Percentiles rank a stretch among this genome's conserved stretches.
These are phyloP conservation scores for Aegithalos caudatus DNA, from an alignment of 2,113 vertebrate species.

Conservation along the genomic window DNA sequence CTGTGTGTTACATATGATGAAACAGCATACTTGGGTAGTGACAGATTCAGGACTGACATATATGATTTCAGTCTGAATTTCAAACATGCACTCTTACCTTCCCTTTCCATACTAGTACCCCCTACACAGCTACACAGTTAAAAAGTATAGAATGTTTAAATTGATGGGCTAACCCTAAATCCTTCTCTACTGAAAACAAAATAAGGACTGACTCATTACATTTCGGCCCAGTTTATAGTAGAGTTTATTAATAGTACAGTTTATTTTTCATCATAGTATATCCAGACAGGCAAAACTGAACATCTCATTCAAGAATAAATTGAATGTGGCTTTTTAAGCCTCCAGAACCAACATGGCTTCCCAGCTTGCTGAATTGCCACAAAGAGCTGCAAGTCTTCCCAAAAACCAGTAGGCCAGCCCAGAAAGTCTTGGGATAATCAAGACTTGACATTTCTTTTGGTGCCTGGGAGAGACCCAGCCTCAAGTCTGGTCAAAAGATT, in stretches of 20 bases:
- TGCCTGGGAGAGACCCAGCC: neutral
- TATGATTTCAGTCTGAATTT: neutral
- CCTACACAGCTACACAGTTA: neutral
- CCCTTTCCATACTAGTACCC: neutral
- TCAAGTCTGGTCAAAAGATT: neutral
- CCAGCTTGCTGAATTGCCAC: neutral
- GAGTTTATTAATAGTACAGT: neutral
- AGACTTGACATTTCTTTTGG: neutral
- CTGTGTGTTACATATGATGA: neutral
- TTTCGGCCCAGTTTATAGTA: neutral
- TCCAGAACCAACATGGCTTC: neutral
- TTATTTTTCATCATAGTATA: neutral
- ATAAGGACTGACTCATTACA: neutral
- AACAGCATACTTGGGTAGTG: neutral
- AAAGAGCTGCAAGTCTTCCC: neutral
- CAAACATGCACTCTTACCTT: neutral
- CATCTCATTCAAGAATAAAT: neutral
- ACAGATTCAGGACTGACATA: neutral
- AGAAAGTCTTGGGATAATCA: neutral
- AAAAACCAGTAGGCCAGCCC: neutral
- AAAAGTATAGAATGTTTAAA: neutral
- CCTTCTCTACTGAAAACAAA: neutral
- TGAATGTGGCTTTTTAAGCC: neutral
- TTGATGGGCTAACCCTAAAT: neutral
- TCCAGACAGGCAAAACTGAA: neutral